These are phyloP conservation scores for Anadara kagoshimensis DNA, from an alignment of 1,140 invertebrate species.

Conservation along the genomic window DNA sequence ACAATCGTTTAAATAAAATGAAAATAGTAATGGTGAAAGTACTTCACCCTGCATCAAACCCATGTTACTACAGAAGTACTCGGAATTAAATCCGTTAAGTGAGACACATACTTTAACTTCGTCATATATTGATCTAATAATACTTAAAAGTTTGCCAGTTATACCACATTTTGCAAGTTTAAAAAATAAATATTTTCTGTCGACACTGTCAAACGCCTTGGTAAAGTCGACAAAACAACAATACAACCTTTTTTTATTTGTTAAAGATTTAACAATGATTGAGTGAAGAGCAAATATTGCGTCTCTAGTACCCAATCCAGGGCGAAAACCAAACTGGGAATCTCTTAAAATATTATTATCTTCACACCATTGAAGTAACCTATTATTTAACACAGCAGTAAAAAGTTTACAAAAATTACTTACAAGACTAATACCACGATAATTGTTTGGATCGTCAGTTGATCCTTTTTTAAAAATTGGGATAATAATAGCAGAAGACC, in stretches of 20 bases:
- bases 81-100: slow-evolving; percentile 12
- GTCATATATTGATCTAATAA: slow-evolving; percentile 25
- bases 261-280: slow-evolving; percentile 12
- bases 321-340: slow-evolving; percentile 18
- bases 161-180: slow-evolving; percentile 25
- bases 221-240: slow-evolving; percentile 38
- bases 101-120: slow-evolving; percentile 28
- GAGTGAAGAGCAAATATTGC: slow-evolving; percentile 13
- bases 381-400: slow-evolving; percentile 1
- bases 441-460: slow-evolving; percentile 1
- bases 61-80: slow-evolving; percentile 17
- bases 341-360: slow-evolving; percentile 8
- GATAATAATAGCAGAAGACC: slow-evolving; percentile 6
- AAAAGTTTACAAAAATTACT: slow-evolving; percentile 3
- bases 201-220: slow-evolving; percentile 31
- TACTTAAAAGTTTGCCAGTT: slow-evolving; percentile 18
- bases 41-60: slow-evolving; percentile 34
- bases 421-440: slow-evolving; percentile 6
- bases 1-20: slow-evolving; percentile 34
- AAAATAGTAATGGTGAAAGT: slow-evolving; percentile 32
- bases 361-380: slow-evolving; percentile 1
- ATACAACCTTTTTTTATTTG: slow-evolving; percentile 13
- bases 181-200: slow-evolving; percentile 7
- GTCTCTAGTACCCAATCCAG: background rate
- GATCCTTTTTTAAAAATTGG: slow-evolving; percentile 14